Evolutionary conservation across 1,140 invertebrate species (phyloP), one percentile per base, ranked within the genome.

Genomic region (Drosophila leontia): DNA sequence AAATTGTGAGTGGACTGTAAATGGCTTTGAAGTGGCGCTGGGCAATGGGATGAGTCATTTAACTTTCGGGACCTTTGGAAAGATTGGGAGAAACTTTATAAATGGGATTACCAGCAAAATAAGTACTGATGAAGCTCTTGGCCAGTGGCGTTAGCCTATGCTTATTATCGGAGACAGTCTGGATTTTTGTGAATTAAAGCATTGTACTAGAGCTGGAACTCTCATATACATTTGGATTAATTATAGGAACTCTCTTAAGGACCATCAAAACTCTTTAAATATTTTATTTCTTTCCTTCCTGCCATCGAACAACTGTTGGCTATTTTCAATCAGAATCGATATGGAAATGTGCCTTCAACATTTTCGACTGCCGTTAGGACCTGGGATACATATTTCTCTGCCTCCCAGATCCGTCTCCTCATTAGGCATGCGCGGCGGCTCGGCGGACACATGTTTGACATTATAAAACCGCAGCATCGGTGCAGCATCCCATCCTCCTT

Each of bases 371-470:
- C 75, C 68, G 75, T 78, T 84, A 70, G 45, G 70, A 79, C 37
- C 75, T 75, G 45, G 60, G 60, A 69, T 83, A 79, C 13, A n/a
- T 76, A 83, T 65, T 64, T 64, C 37, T 35, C 57, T 57, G 56
- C 48, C 65, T 45, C 37, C 42, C 42, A 76, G n/a, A 7, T 23
- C 72, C 62, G 44, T 35, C 17, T 59, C 35, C 64, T 63, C 79
- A 77, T 85, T 78, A 82, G 45, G 57, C 68, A 70, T 78, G 78
- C 63, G 34, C 48, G 44, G 45, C 55, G 32, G 39, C 63, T 60
- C 71, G 65, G 74, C 56, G 62, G 83, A 87, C 82, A 86, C 82
- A 86, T 86, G 82, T 86, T 86, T 86, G 83, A 86, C 82, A 86
- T 86, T 86, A 87, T 87, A 80, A 79, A 76, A 62, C 83, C 83